Evolutionary conservation across 2,113 vertebrate genomes (phyloP), one percentile per base, ranked within the genome.

Genomic region (Anas platyrhynchos): DNA sequence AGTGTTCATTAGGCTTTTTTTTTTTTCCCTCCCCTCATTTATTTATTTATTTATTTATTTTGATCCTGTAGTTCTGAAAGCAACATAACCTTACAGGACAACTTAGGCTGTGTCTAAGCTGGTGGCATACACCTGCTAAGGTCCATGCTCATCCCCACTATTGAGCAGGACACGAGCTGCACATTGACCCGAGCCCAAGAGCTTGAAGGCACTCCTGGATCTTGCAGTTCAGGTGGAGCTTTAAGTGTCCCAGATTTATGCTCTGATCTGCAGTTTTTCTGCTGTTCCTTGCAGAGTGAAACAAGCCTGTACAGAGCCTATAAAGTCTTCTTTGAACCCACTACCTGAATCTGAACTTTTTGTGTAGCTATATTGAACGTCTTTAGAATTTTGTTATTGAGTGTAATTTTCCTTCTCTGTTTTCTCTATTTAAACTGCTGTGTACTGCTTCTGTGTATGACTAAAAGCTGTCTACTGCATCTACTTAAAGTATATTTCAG

Each of bases 181-280:
- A 20, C 3, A 13, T 44, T 84, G 11, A 34, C 16, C 77, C 26
- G 9, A 82, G 36, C 7, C 16, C 25, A 50, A 48, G 31, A 89
- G 36, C 25, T 8, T 48, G 23, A 58, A 77, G 65, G 2, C 0
- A 0, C 5, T 44, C 55, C 3, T 1, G 34, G 9, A 29, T 46
- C 61, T 54, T 75, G 54, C 31, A 61, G 9, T 55, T 77, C 52
- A 75, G 4, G 6, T 76, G 43, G 20, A 69, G 16, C 15, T 56
- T 65, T 38, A 72, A 41, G 6, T 11, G 15, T 59, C 41, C 11
- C 4, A 69, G 67, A 41, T 76, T 66, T 69, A 20, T 62, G 7
- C 13, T 58, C 11, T 10, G 1, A 62, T 62, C 26, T 87, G 15
- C 7, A 4, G 44, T 61, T 91, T 79, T 32, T 83, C 25, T 85